Base-by-base conservation (phyloP, 2,797 vertebrate genomes). In the Tadarida brasiliensis region DNA sequence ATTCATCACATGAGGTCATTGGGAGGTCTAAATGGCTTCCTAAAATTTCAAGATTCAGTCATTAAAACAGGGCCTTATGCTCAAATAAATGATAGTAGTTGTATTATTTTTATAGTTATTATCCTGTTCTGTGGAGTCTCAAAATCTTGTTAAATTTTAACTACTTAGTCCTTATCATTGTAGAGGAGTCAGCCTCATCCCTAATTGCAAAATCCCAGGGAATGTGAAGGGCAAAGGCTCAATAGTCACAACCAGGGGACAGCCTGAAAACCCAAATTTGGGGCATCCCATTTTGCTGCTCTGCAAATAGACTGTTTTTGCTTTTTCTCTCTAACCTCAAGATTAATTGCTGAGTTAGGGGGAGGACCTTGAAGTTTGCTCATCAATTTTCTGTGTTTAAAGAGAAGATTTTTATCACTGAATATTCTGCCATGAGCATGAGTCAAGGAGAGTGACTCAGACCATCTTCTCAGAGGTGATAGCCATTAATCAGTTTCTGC, bases 371-470 rank as follows among this genome's bases (percentile, higher is more conserved):
- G 70, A 84, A 91, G 61, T 91, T 96, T 94, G 51, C 44, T 65
- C 86, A 82, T 56, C 81, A 82, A 70, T 81, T 85, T 94, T 95
- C 81, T 82, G 7, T 67, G 22, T 81, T 84, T 95, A 87, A 91
- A 91, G 15, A 44, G 22, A 93, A 97, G 86, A 94, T 81, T 95
- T 92, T 97, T 94, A 90, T 95, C 70, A 71, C 30, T 74, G 81
- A 76, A 51, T 80, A 82, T 88, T 98, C 83, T 35, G 28, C 51
- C 80, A 44, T 85, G 86, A 96, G 39, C 78, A 82, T 95, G 90
- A 95, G 71, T 95, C 95, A 96, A 76, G 82, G 51, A 87, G 30
- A 86, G 30, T 96, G 97, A 97, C 91, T 94, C 94, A 96, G 81
- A 71, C 57, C 61, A 77, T 92, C 73, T 80, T 59, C 83, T 94